Base-by-base conservation (phyloP, 2,888 invertebrate species). In the Cheilosia vulpina region DNA sequence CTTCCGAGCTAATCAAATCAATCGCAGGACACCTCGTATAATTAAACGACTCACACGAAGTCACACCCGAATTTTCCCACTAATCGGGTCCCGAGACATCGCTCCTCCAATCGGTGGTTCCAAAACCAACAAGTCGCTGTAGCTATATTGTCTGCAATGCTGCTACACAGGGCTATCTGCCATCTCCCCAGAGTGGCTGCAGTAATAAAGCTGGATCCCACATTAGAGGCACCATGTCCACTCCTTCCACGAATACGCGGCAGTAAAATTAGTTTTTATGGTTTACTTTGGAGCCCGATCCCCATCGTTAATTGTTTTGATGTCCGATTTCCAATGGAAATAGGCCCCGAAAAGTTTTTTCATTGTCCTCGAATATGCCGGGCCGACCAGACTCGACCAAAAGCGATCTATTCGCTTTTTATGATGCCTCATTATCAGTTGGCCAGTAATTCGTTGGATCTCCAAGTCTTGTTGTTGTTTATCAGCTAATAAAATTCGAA, bases 361-460 rank as follows among this genome's bases (percentile, higher is more conserved):
- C 41, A 60, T 71, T 71, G 71, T 60, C 34, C 52, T 60, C 52
- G 13, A 43, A 52, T 34, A 45, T 15, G 34, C 38, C 38, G 13
- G 21, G 5, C 17, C 27, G 17, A 34, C 38, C n/a, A 13, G 24
- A n/a, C 15, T 19, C 15, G 27, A 50, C 17, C 19, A 15, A 50
- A 19, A 78, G 69, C 71, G 78, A 71, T 71, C 78, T 78, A 78
- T 78, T 62, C 55, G 47, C 57, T 38, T 80, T 79, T 84, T 84
- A 84, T 75, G 65, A 43, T n/a, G 65, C 63, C 65, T 79, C 79
- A 79, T 84, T 84, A 84, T 75, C 75, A 75, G 68, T 73, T 78
- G 55, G 83, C 78, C 78, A 83, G 68, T 83, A 78, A 62, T 52
- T 57, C 72, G 73, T 78, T 68, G 72, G 45, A 34, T 72, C 52